A percentile compares a stretch with the other conserved stretches of the same genome.
phyloP scores from a whole-genome alignment of 2,888 invertebrate genomes.

The Callyntrura guangdongensis region DNA sequence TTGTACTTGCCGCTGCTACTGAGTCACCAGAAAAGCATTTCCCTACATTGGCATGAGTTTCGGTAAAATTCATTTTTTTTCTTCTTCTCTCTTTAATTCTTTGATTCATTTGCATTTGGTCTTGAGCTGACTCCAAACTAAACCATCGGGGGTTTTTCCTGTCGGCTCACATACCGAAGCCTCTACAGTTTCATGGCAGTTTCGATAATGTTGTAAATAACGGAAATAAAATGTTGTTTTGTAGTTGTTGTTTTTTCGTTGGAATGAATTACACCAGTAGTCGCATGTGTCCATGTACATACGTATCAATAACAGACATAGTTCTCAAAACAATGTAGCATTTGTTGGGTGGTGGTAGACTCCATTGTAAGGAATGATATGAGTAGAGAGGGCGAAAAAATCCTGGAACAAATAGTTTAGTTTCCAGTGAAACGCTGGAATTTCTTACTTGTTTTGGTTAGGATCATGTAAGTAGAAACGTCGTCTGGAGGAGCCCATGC shows the following conservation, averaged over 20 bases:
- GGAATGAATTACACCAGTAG: not conserved
- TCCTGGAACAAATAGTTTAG: not conserved
- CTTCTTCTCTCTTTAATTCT: slow-evolving; percentile 27
- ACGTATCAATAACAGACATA: not conserved
- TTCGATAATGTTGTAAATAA: not conserved
- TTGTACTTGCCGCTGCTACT: slow-evolving; percentile 7
- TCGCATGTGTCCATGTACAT: not conserved
- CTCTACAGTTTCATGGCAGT: not conserved
- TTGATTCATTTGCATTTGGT: slow-evolving; percentile 56
- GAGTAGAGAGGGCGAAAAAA: not conserved
- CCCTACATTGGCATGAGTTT: slow-evolving; percentile 50
- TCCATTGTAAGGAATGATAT: not conserved
- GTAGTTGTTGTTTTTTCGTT: not conserved
- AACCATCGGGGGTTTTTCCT: not conserved
- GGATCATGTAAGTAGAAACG: slow-evolving; percentile 1
- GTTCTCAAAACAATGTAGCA: not conserved
- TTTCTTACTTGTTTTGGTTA: slow-evolving; percentile 12
- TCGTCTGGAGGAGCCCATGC: slow-evolving; percentile 2
- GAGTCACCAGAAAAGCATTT: slow-evolving; percentile 46
- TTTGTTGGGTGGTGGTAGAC: not conserved
- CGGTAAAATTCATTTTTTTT: slow-evolving; percentile 42
- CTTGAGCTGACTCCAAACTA: not conserved
- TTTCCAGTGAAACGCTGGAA: not conserved
- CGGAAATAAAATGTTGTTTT: slow-evolving; percentile 32
- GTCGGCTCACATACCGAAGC: not conserved